Evolutionary conservation across 53 echinoderm and acorn worm genomes (phyloP).

Genomic region (Antedon mediterranea): DNA sequence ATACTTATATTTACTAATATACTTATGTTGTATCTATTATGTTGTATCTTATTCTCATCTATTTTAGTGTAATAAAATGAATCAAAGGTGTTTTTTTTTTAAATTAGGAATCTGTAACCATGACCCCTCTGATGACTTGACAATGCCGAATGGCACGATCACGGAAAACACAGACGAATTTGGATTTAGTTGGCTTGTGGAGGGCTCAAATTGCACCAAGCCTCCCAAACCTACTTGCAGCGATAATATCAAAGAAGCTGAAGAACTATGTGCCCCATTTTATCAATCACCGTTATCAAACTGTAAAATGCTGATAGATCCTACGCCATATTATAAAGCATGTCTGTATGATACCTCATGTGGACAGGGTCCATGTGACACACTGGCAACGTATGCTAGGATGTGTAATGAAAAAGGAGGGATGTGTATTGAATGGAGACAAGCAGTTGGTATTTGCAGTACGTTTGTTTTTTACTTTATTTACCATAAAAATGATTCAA

Average conservation of each 20-base stretch:
- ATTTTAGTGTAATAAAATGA: no score
- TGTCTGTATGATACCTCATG: background rate
- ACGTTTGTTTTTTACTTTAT: background rate
- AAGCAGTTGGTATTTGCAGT: background rate
- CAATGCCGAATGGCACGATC: background rate
- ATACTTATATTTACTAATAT: no score
- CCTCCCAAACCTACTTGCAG: background rate
- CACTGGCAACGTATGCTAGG: background rate
- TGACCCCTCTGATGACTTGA: background rate
- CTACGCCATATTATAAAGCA: background rate
- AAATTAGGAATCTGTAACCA: background rate
- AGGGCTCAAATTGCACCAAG: background rate
- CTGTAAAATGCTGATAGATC: background rate
- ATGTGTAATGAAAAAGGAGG: background rate
- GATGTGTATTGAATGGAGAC: background rate
- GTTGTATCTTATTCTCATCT: no score
- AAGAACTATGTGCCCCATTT: background rate
- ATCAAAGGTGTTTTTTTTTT: background rate
- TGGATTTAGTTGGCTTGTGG: slow-evolving; percentile 3
- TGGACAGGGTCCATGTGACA: background rate
- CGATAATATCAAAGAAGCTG: background rate
- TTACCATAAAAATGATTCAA: no score
- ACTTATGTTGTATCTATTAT: no score
- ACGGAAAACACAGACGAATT: background rate
- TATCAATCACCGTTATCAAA: background rate